phyloP scores from a whole-genome alignment of 2,113 vertebrate genomes.

The Calypte anna region DNA sequence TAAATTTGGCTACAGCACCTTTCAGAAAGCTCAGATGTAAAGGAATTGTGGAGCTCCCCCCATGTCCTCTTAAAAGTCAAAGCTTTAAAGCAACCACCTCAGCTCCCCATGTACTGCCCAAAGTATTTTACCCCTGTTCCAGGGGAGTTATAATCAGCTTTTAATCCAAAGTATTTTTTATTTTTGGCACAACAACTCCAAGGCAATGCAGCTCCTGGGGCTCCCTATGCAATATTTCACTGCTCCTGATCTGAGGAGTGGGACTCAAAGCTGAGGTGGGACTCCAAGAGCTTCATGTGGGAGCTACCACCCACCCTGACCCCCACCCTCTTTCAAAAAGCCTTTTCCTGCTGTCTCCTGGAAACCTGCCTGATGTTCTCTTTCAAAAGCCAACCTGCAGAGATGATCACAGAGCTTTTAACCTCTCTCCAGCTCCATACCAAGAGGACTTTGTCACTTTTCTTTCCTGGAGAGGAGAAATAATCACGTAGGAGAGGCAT shows the following conservation, averaged over 20 bases:
- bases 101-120: not conserved
- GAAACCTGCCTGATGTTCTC: not conserved
- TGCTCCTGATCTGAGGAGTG: not conserved
- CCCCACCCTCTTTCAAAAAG: not conserved
- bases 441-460: not conserved
- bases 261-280: not conserved
- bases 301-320: not conserved
- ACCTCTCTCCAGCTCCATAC: not conserved
- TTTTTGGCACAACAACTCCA: not conserved
- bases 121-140: not conserved
- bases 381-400: not conserved
- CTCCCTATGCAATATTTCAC: not conserved
- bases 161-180: not conserved
- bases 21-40: not conserved
- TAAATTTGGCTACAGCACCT: not conserved
- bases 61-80: not conserved
- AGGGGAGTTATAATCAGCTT: too few relatives aligned
- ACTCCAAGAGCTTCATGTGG: rapidly evolving
- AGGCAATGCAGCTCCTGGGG: not conserved
- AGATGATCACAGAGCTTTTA: not conserved
- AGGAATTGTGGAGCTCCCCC: not conserved
- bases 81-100: not conserved
- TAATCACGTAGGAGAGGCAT: rapidly evolving
- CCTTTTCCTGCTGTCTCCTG: not conserved
- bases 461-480: not conserved